Conservation (phyloP, 2,888 invertebrate species). For the Theristus sp. region DNA sequence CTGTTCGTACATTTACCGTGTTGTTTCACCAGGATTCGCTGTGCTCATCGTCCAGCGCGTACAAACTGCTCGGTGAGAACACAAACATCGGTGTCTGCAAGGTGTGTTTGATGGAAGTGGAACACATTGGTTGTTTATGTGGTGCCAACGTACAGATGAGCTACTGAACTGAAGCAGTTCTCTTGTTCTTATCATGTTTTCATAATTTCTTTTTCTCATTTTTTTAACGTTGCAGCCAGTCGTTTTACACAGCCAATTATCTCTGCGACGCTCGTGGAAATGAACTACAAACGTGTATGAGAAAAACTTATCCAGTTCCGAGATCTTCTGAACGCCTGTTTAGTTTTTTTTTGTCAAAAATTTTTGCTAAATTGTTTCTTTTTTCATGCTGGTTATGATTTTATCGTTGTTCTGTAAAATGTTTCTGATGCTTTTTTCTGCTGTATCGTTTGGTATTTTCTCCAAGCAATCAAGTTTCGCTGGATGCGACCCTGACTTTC, state of each 20-base stretch:
- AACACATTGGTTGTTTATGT: not conserved
- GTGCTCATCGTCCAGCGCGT: not conserved
- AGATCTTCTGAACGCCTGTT: no score
- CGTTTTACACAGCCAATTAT: not conserved
- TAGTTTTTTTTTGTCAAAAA: no score
- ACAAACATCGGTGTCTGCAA: not conserved
- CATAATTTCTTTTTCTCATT: not conserved
- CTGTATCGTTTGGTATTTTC: no score
- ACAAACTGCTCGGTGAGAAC: not conserved
- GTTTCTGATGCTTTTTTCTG: no score
- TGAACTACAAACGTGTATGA: no score
- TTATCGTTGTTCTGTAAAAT: no score
- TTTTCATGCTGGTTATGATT: no score
- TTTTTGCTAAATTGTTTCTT: no score
- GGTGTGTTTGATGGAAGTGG: not conserved
- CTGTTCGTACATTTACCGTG: no score
- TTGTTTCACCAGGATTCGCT: not conserved
- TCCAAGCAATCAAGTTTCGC: no score
- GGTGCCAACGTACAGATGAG: not conserved
- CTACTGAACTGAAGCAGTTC: not conserved
- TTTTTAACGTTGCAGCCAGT: not conserved
- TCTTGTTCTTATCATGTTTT: not conserved
- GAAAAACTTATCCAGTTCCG: no score
- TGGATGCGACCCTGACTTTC: no score
- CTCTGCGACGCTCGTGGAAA: not conserved